Base-by-base conservation (phyloP, 35 echinoderm and acorn worm genomes). In the Eucidaris tribuloides region DNA sequence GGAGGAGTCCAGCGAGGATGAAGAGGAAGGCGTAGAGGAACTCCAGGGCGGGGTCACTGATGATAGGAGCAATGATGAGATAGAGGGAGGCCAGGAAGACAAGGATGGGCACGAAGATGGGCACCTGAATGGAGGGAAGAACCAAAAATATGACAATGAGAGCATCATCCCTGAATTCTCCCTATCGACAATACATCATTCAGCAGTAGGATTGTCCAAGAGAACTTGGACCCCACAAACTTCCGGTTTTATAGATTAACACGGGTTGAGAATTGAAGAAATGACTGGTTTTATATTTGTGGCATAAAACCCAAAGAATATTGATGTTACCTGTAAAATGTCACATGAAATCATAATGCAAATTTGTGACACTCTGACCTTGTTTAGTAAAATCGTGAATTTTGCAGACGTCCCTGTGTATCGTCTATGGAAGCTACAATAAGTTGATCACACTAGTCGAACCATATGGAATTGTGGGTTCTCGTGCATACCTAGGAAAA, bases 11-110 rank as follows among this genome's bases (percentile, higher is more conserved):
- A 35, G 86, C 80, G 4, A 93, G 22, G 76, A 99, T 99, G 83
- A 99, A 99, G 5, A 99, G 83, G 23, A 78, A 56, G 3, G 96
- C 96, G 38, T 90, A 99, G 18, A 99, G 40, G 30, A 86, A 93
- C 44, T 89, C 96, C 25, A 99, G 4, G 1, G 58, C 91, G 27
- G 96, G 96, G 23, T 85, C 83, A 58, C 91, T 84, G 30, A 99
- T 92, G 42, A 99, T 93, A 0, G 96, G 96, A 20, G 96, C 87
- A 45, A 99, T 56, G 45, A 99, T 45, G 4, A 99, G 87, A 65
- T 99, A 99, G 5, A 93, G 44, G 25, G 96, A 93, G 19, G 82
- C 70, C n/a, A 93, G 5, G 33, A 90, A 57, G 17, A 99, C 70
- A n/a, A 99, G 46, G 38, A 99, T 93, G 1, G 91, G 86, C 28